These are phyloP conservation scores for Harpalus rufipes DNA, from an alignment of 2,888 invertebrate species.

Conservation along the genomic window DNA sequence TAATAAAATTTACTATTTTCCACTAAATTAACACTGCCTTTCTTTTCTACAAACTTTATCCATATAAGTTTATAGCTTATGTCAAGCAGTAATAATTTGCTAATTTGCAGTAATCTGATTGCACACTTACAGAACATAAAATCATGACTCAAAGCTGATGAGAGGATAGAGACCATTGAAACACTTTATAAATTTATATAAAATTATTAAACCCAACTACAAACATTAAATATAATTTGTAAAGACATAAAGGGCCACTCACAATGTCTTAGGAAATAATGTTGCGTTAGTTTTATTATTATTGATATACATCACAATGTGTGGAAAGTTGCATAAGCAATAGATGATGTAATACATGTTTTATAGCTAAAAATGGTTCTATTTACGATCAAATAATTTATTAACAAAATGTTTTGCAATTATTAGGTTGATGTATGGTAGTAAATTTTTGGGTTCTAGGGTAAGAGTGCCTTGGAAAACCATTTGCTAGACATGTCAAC, in stretches of 20 bases:
- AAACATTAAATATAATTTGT: not conserved
- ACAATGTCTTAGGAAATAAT: not conserved
- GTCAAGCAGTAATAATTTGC: not conserved
- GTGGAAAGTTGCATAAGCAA: not conserved
- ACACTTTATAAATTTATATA: not conserved
- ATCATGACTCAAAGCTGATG: not conserved
- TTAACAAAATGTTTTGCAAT: not conserved
- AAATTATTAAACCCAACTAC: not conserved
- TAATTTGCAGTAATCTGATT: not conserved
- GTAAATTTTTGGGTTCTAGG: too few relatives aligned
- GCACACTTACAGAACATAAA: not conserved
- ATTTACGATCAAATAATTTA: not conserved
- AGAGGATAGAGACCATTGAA: not conserved
- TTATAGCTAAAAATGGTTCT: not conserved
- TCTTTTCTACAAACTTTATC: slow-evolving; percentile 7
- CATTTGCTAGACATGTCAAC: too few relatives aligned
- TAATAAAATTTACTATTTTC: slow-evolving; percentile 58
- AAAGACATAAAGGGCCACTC: not conserved
- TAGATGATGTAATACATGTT: not conserved
- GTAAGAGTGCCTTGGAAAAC: too few relatives aligned
- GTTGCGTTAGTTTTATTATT: slow-evolving; percentile 11
- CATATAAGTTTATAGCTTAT: slow-evolving; percentile 10
- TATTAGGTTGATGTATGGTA: too few relatives aligned
- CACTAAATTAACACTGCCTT: slow-evolving; percentile 19
- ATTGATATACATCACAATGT: slow-evolving; percentile 15